Percentiles rank a stretch among this genome's conserved stretches.
Conservation (phyloP, 2,113 vertebrate species). For the Platichthys flesus region DNA sequence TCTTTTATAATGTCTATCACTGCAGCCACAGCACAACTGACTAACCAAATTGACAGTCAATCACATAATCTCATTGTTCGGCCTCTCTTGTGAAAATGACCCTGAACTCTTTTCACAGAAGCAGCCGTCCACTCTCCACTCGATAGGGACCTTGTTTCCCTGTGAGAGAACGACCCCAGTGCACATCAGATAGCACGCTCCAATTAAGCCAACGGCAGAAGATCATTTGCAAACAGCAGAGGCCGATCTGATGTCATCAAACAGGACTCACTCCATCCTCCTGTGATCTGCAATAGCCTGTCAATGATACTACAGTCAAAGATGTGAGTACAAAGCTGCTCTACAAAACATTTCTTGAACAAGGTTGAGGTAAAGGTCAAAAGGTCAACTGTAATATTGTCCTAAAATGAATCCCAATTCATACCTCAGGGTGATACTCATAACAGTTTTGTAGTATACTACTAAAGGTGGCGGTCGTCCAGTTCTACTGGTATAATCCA, state of each 20-base stretch:
- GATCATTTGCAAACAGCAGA: conserved; percentile 41
- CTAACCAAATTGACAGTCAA: conserved; percentile 3
- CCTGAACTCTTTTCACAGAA: conserved; percentile 21
- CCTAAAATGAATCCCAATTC: not conserved
- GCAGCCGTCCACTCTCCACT: conserved; percentile 36
- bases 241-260: conserved; percentile 36
- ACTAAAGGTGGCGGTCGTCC: too few relatives aligned
- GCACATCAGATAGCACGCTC: conserved; percentile 7
- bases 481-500: too few relatives aligned
- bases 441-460: too few relatives aligned
- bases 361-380: conserved; percentile 12
- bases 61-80: conserved; percentile 29
- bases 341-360: conserved; percentile 9
- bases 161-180: conserved; percentile 12
- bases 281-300: conserved; percentile 15
- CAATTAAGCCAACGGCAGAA: conserved; percentile 39
- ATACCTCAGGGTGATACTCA: not conserved
- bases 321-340: conserved; percentile 13
- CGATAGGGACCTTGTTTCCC: conserved; percentile 41
- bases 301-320: conserved; percentile 37
- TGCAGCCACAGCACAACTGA: not conserved
- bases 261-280: conserved; percentile 38
- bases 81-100: conserved; percentile 34
- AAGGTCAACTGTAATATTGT: conserved; percentile 4
- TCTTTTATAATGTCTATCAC: not conserved